Evolutionary conservation across 2,888 invertebrate genomes (phyloP).

Genomic region (Meiosimyza platycephala): DNA sequence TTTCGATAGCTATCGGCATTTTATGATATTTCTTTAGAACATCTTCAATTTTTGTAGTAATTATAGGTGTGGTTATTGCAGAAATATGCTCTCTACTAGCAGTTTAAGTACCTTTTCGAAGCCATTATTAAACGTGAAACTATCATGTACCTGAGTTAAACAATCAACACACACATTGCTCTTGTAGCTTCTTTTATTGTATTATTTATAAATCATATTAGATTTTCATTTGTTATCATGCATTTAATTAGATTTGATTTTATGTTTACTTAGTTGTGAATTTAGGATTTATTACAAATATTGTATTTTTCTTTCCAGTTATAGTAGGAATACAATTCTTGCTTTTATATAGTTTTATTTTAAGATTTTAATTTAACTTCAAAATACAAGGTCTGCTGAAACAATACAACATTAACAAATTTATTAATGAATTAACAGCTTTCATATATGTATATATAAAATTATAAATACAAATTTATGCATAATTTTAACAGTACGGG

Average conservation of each 20-base stretch:
- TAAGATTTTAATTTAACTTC: neutral
- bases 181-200: too few species aligned
- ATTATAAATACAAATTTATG: neutral
- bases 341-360: neutral
- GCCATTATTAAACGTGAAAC: too few species aligned
- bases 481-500: too few species aligned
- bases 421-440: slow-evolving; percentile 10
- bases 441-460: neutral
- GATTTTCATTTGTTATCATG: slow-evolving; percentile 6
- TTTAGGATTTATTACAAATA: neutral
- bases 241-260: slow-evolving; percentile 4
- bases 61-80: too few species aligned
- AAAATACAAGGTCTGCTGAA: slow-evolving; percentile 5
- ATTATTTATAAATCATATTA: slow-evolving; percentile 4
- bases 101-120: too few species aligned
- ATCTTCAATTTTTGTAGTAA: too few species aligned
- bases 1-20: too few species aligned
- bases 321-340: slow-evolving; percentile 4
- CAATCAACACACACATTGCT: too few species aligned
- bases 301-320: neutral
- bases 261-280: neutral
- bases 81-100: too few species aligned
- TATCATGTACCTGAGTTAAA: too few species aligned
- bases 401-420: slow-evolving; percentile 17
- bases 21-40: too few species aligned